These are phyloP conservation scores for Escarpia spicata DNA, from an alignment of 2,888 invertebrate genomes.

Conservation along the genomic window DNA sequence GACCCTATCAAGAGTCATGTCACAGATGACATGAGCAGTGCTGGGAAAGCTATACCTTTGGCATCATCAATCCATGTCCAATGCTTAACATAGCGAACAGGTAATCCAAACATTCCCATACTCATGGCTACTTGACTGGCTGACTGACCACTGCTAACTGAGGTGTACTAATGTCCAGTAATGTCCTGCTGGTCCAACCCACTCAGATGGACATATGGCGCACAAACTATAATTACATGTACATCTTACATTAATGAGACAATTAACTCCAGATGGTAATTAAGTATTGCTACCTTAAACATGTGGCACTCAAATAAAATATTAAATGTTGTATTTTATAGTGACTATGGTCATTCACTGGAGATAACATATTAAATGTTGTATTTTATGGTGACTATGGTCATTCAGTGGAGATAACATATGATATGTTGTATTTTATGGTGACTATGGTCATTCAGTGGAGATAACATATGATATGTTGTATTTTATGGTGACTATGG, in stretches of 20 bases:
- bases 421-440: no score
- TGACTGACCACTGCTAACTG: neutral
- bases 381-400: no score
- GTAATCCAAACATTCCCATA: slow-evolving; percentile 6
- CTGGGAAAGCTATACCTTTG: neutral
- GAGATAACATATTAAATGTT: neutral
- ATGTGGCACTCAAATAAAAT: neutral
- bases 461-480: no score
- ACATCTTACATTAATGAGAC: neutral
- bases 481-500: no score
- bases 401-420: no score
- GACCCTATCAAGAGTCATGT: neutral
- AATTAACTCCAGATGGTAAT: neutral
- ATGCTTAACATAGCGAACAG: neutral
- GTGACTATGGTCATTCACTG: neutral
- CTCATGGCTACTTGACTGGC: neutral
- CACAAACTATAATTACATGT: neutral
- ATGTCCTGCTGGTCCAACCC: neutral
- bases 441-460: no score
- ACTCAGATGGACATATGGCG: neutral
- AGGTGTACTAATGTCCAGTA: neutral
- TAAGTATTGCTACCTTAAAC: neutral
- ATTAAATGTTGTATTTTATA: neutral
- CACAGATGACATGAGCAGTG: neutral
- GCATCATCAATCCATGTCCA: neutral